Evolutionary conservation across 2,888 invertebrate genomes (phyloP).

Genomic region (Oscheius onirici): DNA sequence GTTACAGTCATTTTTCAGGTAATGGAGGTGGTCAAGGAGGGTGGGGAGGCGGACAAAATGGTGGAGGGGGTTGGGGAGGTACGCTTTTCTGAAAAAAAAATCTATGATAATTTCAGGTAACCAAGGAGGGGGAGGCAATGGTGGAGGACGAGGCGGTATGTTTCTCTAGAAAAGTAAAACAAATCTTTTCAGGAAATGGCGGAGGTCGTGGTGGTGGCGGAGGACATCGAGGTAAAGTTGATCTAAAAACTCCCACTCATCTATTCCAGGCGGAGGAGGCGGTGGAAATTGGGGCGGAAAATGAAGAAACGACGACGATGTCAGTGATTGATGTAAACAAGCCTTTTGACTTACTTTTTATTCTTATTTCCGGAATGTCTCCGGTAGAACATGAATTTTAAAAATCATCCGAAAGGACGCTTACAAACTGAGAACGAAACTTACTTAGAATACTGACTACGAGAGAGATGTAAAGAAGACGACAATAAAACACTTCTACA

Average conservation of each 20-base stretch:
- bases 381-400: neutral
- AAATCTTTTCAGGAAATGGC: neutral
- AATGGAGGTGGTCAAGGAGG: constrained; percentile 5
- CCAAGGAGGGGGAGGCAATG: neutral
- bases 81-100: neutral
- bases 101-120: neutral
- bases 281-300: no score
- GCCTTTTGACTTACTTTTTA: no score
- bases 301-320: no score
- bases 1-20: no score
- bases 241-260: no score
- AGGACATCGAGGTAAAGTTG: neutral
- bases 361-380: constrained; percentile 12
- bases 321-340: no score
- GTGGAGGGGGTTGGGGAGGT: neutral
- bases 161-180: no score
- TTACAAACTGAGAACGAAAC: constrained; percentile 16
- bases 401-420: constrained; percentile 15
- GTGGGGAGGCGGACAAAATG: neutral
- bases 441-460: constrained; percentile 13
- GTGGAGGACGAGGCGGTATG: constrained; percentile 1
- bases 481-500: constrained; percentile 20
- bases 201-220: neutral
- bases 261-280: no score
- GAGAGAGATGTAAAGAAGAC: neutral